These are phyloP conservation scores for Microcaecilia unicolor DNA, from an alignment of 2,797 vertebrate species.

Conservation along the genomic window DNA sequence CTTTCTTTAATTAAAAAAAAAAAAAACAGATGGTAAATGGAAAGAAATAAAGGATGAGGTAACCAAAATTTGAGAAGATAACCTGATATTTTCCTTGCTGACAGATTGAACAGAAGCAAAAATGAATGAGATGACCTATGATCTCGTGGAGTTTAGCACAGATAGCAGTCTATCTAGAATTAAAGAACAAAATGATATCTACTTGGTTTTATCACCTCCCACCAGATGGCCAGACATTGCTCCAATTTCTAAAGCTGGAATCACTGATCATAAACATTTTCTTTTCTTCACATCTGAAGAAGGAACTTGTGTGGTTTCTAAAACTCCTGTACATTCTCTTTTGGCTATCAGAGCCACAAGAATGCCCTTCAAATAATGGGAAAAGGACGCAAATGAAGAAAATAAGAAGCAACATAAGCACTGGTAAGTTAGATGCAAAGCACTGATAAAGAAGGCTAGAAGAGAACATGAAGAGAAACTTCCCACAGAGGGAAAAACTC, in stretches of 20 bases:
- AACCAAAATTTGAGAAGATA: constrained; percentile 29
- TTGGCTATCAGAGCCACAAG: too few species aligned
- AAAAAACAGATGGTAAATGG: constrained; percentile 5
- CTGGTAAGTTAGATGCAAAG: too few species aligned
- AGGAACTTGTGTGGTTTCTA: too few species aligned
- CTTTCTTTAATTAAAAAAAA: constrained; percentile 20
- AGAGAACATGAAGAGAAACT: too few species aligned
- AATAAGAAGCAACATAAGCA: too few species aligned
- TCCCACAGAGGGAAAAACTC: too few species aligned
- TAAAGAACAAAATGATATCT: constrained; percentile 26
- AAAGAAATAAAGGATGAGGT: neutral
- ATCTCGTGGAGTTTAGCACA: constrained; percentile 18
- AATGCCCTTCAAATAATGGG: too few species aligned
- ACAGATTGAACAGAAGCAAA: constrained; percentile 15
- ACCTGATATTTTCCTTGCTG: constrained; percentile 17
- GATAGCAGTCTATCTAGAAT: constrained; percentile 22
- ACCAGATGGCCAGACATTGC: constrained; percentile 29
- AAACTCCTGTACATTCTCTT: too few species aligned
- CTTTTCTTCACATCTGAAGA: constrained; percentile 14
- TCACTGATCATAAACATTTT: constrained; percentile 15
- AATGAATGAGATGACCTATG: constrained; percentile 31
- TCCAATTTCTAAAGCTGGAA: constrained; percentile 20
- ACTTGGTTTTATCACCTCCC: constrained; percentile 26
- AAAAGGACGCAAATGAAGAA: too few species aligned
- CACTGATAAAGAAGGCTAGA: too few species aligned